Evolutionary conservation across 2,797 vertebrate species (phyloP).

Genomic region (Moxostoma hubbsi): DNA sequence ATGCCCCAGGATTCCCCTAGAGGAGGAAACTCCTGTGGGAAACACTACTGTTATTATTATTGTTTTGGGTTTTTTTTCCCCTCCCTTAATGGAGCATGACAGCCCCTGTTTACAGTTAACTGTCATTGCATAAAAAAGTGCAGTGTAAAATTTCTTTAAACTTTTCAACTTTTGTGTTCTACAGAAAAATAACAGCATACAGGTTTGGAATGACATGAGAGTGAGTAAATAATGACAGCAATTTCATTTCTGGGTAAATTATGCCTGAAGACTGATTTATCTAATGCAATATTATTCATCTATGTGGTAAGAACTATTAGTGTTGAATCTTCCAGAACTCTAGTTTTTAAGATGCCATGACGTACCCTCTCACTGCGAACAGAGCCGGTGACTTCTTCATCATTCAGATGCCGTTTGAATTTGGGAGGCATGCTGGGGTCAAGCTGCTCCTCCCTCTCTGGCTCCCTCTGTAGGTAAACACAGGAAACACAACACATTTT

Average conservation of each 20-base stretch:
- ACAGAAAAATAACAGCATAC: too few relatives aligned
- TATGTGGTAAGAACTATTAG: not conserved
- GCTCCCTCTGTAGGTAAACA: conserved; percentile 74
- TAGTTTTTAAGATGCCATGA: not conserved
- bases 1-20: too few relatives aligned
- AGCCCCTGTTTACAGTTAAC: too few relatives aligned
- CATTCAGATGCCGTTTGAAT: conserved; percentile 96
- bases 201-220: too few relatives aligned
- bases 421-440: conserved; percentile 93
- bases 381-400: conserved; percentile 96
- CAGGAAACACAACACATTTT: not conserved
- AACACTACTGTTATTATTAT: too few relatives aligned
- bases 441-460: conserved; percentile 80
- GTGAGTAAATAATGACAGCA: too few relatives aligned
- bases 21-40: too few relatives aligned
- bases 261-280: not conserved
- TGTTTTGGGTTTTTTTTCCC: too few relatives aligned
- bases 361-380: conserved; percentile 96
- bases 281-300: not conserved
- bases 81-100: too few relatives aligned
- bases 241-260: not conserved
- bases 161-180: too few relatives aligned
- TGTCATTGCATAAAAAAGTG: too few relatives aligned
- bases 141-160: too few relatives aligned
- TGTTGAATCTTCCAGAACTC: not conserved